These are phyloP conservation scores for Antheraea assamensis DNA, from an alignment of 2,888 invertebrate species.

Conservation along the genomic window DNA sequence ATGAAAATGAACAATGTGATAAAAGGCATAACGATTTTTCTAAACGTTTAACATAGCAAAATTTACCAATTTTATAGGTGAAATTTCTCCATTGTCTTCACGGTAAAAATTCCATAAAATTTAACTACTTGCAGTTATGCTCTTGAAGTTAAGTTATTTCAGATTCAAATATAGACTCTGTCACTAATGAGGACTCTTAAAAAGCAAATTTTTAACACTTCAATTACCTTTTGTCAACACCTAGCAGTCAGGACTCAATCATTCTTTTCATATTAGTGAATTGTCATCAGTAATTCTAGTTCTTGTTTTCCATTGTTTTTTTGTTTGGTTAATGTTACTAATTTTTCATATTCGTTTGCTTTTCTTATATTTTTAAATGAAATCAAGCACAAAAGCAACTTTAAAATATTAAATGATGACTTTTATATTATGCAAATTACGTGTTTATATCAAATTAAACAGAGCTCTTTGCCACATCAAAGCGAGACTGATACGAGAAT, in stretches of 20 bases:
- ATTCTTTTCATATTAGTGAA: not conserved
- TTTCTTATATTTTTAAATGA: not conserved
- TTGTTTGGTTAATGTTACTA: not conserved
- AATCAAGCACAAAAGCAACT: not conserved
- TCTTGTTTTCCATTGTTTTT: not conserved
- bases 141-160: too few species aligned
- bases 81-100: not conserved
- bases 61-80: not conserved
- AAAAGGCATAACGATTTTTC: not conserved
- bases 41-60: too few species aligned
- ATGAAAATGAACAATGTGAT: not conserved
- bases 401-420: not conserved
- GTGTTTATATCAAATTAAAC: not conserved
- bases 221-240: not conserved
- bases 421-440: not conserved
- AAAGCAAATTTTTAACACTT: too few species aligned
- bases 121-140: too few species aligned
- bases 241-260: not conserved
- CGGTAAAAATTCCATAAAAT: too few species aligned
- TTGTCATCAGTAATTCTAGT: not conserved
- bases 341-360: too few species aligned
- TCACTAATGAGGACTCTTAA: too few species aligned
- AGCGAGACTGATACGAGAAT: conserved; percentile 6
- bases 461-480: not conserved
- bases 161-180: too few species aligned